phyloP scores from a whole-genome alignment of 2,797 vertebrate genomes.

The Gobio occitaniae region DNA sequence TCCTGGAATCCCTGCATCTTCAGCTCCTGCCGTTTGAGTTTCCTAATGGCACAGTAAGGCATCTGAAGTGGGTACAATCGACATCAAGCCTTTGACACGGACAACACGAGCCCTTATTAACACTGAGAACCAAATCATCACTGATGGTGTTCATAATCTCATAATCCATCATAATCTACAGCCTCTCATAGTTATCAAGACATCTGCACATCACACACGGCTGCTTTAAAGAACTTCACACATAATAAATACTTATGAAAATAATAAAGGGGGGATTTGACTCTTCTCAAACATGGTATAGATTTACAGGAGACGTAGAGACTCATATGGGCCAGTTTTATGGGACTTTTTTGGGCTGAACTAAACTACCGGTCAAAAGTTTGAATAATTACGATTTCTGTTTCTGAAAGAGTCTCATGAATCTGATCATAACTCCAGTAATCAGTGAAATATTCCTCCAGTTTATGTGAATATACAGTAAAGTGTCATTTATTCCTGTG shows the following conservation, averaged over 20 bases:
- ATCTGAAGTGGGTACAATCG: not conserved
- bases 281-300: not conserved
- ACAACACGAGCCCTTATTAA: conserved; percentile 29
- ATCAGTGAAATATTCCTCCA: not conserved
- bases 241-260: not conserved
- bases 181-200: too few relatives aligned
- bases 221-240: not conserved
- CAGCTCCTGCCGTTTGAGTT: not conserved
- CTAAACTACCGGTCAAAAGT: not conserved
- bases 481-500: too few relatives aligned
- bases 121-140: not conserved
- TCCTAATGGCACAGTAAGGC: conserved; percentile 3
- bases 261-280: not conserved
- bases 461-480: too few relatives aligned
- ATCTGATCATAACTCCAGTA: too few relatives aligned
- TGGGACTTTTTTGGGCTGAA: not conserved
- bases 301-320: not conserved
- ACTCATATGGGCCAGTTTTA: not conserved
- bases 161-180: too few relatives aligned
- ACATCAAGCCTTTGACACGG: not conserved
- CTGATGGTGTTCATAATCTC: not conserved
- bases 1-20: not conserved
- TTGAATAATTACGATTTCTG: not conserved
- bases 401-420: not conserved
- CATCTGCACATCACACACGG: not conserved